Evolutionary conservation across 2,888 invertebrate genomes (phyloP).

Genomic region (Patella depressa): DNA sequence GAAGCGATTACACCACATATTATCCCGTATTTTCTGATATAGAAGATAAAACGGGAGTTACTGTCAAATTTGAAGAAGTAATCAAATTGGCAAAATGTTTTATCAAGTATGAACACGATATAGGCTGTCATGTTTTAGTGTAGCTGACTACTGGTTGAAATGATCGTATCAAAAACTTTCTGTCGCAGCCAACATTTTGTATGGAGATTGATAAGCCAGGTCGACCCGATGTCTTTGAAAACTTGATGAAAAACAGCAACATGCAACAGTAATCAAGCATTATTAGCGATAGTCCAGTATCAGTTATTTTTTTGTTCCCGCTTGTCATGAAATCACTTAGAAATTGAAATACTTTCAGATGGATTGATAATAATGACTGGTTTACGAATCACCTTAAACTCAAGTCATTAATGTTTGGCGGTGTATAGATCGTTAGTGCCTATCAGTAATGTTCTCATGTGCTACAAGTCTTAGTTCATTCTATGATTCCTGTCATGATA

Average conservation of each 20-base stretch:
- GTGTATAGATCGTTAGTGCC: constrained; percentile 2
- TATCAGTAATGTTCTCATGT: not conserved
- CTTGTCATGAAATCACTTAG: constrained; percentile 8
- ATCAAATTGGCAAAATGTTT: too few relatives aligned
- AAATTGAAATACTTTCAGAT: constrained; percentile 1
- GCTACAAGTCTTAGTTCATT: not conserved
- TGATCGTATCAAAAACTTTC: not conserved
- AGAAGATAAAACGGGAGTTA: too few relatives aligned
- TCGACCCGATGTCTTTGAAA: not conserved
- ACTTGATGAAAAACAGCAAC: not conserved
- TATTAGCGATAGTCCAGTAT: constrained; percentile 7
- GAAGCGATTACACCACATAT: too few relatives aligned
- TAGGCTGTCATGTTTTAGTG: too few relatives aligned
- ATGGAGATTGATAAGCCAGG: constrained; percentile 5
- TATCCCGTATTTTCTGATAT: too few relatives aligned
- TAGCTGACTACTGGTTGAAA: too few relatives aligned
- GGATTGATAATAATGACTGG: not conserved
- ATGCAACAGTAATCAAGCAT: constrained; percentile 10
- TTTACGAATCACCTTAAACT: constrained; percentile 6
- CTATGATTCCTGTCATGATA: not conserved
- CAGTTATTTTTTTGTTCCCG: not conserved
- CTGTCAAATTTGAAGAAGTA: too few relatives aligned
- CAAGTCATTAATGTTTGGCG: not conserved
- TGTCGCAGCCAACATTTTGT: constrained; percentile 1
- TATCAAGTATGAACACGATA: too few relatives aligned